Evolutionary conservation across 92 coral and sea anemone species (phyloP).

Genomic region (Porites lobata): DNA sequence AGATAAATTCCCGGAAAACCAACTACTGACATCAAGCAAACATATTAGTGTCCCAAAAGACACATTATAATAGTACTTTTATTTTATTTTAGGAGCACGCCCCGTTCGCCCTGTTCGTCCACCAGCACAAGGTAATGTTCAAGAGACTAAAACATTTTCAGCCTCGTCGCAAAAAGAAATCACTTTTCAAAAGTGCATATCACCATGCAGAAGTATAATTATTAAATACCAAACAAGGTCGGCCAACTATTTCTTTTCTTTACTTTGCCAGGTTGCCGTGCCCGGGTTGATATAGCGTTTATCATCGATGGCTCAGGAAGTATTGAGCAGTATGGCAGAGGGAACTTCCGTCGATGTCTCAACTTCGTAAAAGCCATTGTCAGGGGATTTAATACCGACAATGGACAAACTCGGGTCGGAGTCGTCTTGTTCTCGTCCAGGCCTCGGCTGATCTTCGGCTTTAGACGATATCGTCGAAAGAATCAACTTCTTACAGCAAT

Average conservation of each 20-base stretch:
- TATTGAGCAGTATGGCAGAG: slow-evolving; percentile 63
- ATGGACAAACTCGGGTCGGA: slow-evolving; percentile 47
- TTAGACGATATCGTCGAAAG: slow-evolving; percentile 47
- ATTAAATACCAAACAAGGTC: neutral
- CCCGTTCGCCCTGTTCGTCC: no score
- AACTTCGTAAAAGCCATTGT: slow-evolving; percentile 76
- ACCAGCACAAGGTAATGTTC: no score
- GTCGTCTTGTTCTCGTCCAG: slow-evolving; percentile 31
- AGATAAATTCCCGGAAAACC: no score
- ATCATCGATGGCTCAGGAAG: slow-evolving; percentile 86
- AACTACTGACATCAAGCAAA: neutral
- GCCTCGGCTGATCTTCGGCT: slow-evolving; percentile 50
- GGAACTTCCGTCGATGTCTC: slow-evolving; percentile 80
- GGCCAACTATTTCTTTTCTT: no score
- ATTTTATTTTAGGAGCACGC: no score
- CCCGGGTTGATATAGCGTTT: slow-evolving; percentile 80
- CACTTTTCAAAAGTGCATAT: no score
- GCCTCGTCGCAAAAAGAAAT: no score
- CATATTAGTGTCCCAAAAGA: neutral
- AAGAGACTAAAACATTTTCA: no score
- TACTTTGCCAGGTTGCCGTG: slow-evolving; percentile 45
- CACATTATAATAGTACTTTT: neutral
- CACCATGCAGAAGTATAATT: no score
- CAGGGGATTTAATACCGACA: slow-evolving; percentile 59
- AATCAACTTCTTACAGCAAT: slow-evolving; percentile 29